phyloP scores from a whole-genome alignment of 1,140 invertebrate genomes.

The Drosophila paulistorum region DNA sequence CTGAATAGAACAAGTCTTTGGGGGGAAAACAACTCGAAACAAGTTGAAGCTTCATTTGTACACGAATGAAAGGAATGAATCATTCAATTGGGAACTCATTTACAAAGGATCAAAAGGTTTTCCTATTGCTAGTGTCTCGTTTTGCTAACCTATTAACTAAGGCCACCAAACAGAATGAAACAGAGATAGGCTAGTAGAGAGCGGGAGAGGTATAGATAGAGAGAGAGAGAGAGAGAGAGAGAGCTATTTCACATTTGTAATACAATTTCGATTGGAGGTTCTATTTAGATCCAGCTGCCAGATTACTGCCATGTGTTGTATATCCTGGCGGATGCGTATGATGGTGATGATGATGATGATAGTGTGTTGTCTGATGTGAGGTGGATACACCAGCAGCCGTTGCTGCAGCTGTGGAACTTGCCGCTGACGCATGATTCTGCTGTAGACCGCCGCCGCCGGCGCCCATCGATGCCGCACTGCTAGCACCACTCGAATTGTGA shows the following conservation, averaged over 20 bases:
- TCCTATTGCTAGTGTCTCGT: not conserved
- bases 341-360: slow-evolving; percentile 47
- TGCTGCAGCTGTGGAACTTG: slow-evolving; percentile 21
- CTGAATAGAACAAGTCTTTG: not conserved
- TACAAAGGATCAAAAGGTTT: not conserved
- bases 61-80: not conserved
- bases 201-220: slow-evolving; percentile 18
- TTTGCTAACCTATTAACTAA: slow-evolving; percentile 7
- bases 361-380: slow-evolving; percentile 43
- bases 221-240: slow-evolving; percentile 35
- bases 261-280: slow-evolving; percentile 2
- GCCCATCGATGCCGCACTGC: not conserved
- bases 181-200: not conserved
- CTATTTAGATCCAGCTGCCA: slow-evolving; percentile 51
- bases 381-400: slow-evolving; percentile 1
- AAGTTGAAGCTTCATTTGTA: not conserved
- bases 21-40: not conserved
- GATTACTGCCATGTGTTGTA: not conserved
- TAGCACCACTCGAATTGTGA: slow-evolving; percentile 15
- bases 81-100: not conserved
- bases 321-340: slow-evolving; percentile 22
- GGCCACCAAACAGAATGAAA: slow-evolving; percentile 26
- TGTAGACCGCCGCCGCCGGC: not conserved
- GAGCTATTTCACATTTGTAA: slow-evolving; percentile 32
- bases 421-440: slow-evolving; percentile 21